A percentile compares a stretch with the other conserved stretches of the same genome.
Evolutionary conservation across 1,140 invertebrate genomes (phyloP).

Genomic region (Bombus terrestris): DNA sequence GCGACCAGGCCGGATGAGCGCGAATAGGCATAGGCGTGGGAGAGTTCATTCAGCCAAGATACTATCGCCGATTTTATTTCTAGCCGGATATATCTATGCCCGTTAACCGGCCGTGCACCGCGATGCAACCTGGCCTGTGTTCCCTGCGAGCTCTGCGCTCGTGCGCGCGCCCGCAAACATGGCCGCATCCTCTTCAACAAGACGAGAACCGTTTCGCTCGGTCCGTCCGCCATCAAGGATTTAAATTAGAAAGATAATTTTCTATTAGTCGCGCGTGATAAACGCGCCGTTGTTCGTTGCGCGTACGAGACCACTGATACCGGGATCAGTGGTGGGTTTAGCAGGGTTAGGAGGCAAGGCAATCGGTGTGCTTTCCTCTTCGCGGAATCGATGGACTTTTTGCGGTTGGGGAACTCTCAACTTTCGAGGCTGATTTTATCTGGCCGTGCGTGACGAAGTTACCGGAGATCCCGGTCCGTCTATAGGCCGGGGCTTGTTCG

Average conservation of each 20-base stretch:
- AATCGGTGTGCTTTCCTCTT: neutral
- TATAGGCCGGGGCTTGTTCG: constrained; percentile 1
- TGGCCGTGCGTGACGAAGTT: constrained; percentile 45
- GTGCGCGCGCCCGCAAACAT: neutral
- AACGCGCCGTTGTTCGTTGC: constrained; percentile 64
- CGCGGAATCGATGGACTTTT: neutral
- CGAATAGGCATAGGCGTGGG: constrained; percentile 80
- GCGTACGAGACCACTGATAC: constrained; percentile 33
- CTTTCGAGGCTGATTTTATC: constrained; percentile 43
- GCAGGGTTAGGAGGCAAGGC: neutral
- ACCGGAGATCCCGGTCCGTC: constrained; percentile 12
- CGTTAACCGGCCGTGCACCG: constrained; percentile 69
- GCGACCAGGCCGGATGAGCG: constrained; percentile 52
- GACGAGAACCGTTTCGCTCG: neutral
- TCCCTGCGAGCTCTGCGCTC: neutral
- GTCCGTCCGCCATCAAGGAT: constrained; percentile 34
- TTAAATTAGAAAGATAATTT: constrained; percentile 72
- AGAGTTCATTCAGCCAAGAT: constrained; percentile 83
- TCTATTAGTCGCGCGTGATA: constrained; percentile 70
- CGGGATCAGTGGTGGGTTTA: neutral
- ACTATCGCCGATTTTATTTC: constrained; percentile 82
- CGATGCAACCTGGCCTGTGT: constrained; percentile 6
- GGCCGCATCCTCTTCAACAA: constrained; percentile 14
- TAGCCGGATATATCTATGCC: constrained; percentile 79
- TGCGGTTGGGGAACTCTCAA: neutral